Evolutionary conservation across 1,140 invertebrate species (phyloP), one percentile per base, ranked within the genome.

Genomic region (Brachionus plicatilis): DNA sequence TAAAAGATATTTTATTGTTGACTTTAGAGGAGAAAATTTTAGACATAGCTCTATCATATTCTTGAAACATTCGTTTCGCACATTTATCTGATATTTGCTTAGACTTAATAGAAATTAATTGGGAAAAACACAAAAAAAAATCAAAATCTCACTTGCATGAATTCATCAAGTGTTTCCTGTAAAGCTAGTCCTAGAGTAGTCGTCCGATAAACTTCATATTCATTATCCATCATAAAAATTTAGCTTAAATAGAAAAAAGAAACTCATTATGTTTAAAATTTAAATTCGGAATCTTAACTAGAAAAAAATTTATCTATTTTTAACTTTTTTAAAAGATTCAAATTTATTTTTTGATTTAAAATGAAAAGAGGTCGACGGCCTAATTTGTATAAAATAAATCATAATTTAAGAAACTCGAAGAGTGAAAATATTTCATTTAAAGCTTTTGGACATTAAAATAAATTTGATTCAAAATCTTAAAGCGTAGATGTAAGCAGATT

Each of bases 91-190:
- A 27, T 27, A 76, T 47, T 76, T 76, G 72, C 14, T 76, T 76
- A 24, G 72, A 76, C 72, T 76, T 50, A 37, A 50, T 6, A 12
- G n/a, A 29, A 12, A 76, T 27, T 50, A 27, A 76, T 12, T n/a
- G 24, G 17, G 43, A 12, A 9, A 27, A 14, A 27, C 4, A 3
- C 29, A 14, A 2, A 29, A 70, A 70, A 33, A 17, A 72, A 41
- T 41, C 5, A 78, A 33, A 53, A 17, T 43, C 45, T 12, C 3
- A 60, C 50, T 17, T 80, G 14, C 11, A 80, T 27, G 0, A 80
- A 60, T 47, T 80, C 76, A 37, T 80, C 50, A 17, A 80, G n/a
- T 37, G 76, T 80, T 9, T 80, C 76, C 24, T 80, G 50, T 37
- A 80, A 37, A 41, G 76, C 76, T 41, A 65, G 7, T 20, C 76